Conservation (phyloP, 2,113 vertebrate genomes). For the Psilopogon haemacephalus region DNA sequence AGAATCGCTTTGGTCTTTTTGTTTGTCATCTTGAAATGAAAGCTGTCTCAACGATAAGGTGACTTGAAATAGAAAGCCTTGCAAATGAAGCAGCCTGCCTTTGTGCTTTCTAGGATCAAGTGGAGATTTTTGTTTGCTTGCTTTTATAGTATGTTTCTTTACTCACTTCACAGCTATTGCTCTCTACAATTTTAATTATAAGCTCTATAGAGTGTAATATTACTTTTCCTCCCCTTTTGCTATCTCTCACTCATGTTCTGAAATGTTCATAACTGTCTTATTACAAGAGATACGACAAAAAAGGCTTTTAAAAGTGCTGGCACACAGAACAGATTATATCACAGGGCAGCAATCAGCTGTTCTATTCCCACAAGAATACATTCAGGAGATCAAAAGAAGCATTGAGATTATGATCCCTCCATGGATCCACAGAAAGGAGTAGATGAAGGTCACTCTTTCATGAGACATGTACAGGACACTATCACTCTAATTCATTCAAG, state of each 20-base stretch:
- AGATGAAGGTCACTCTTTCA: slow-evolving; percentile 4
- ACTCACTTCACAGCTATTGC: not conserved
- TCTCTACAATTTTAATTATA: slow-evolving; percentile 18
- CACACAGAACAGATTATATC: slow-evolving; percentile 24
- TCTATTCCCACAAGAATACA: not conserved
- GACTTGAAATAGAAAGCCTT: not conserved
- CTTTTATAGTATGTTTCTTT: not conserved
- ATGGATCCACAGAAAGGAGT: not conserved
- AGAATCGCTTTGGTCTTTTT: not conserved
- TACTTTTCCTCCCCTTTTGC: not conserved
- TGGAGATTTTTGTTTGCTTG: not conserved
- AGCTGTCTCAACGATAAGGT: not conserved
- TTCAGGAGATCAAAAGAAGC: not conserved
- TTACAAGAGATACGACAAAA: slow-evolving; percentile 11
- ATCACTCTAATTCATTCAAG: not conserved
- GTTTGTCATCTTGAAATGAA: slow-evolving; percentile 13
- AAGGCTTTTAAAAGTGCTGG: not conserved
- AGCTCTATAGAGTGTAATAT: not conserved
- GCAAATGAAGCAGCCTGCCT: not conserved
- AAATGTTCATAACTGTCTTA: slow-evolving; percentile 2
- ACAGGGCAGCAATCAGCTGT: not conserved
- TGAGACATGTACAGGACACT: not conserved
- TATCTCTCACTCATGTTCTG: not conserved
- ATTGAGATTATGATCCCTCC: not conserved
- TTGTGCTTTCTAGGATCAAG: slow-evolving; percentile 12